Evolutionary conservation across 37 sponge, comb jelly and placozoan species (phyloP), one percentile per base, ranked within the genome.

Genomic region (Petrosia ficiformis): DNA sequence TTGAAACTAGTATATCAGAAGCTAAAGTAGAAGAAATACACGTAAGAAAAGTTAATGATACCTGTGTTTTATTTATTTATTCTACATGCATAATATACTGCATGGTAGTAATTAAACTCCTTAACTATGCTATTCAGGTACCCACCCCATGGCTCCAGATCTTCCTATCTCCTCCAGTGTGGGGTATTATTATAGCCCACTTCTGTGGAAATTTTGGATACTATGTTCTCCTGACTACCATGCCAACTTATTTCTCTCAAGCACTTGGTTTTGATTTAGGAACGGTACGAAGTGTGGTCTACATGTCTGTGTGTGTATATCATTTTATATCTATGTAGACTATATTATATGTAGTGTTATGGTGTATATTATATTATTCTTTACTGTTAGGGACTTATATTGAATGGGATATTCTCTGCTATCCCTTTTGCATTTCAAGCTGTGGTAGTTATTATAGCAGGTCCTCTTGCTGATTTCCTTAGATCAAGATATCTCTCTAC

Each of bases 191-290:
- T 1, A 70, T 92, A 33, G 78, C 82, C 44, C 72, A 89, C 44
- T 70, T 89, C 76, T 95, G 93, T 67, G 79, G 71, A 66, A 86
- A 93, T 69, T 95, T 87, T 87, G 96, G 94, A 16, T 78, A 82
- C 82, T 95, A 95, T 77, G 89, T 86, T 41, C 68, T 95, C 29
- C 81, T 95, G 25, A 95, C 94, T 19, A 80, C 85, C 40, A 74
- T 95, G 33, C 96, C 96, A 26, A 89, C 90, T 16, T 95, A 71
- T 77, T 59, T 91, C 63, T 73, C 77, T 41, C 81, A 86, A n/a
- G 73, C 85, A 11, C 78, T 88, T 8, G 83, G 28, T n/a, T 29
- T 61, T n/a, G 14, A 5, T 14, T 48, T 48, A 19, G 54, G 54
- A 48, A 48, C 8, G 8, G 54, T 48, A 48, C 8, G 14, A 48